Base-by-base conservation (phyloP, 2,797 vertebrate species). In the Halcyon leucocephala region DNA sequence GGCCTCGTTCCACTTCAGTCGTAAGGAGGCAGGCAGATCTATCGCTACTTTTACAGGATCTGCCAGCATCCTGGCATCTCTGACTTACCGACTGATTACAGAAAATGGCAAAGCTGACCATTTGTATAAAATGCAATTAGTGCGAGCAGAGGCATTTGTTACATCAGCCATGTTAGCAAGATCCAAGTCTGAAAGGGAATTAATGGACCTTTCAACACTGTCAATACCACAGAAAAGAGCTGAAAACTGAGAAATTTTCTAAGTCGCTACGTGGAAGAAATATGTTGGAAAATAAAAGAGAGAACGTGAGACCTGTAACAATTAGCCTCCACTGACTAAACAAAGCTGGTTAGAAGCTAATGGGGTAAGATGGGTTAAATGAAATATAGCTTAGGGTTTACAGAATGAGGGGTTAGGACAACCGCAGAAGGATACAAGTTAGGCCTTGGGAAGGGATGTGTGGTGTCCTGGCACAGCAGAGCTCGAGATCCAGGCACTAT, bases 81-180 rank as follows among this genome's bases (percentile, higher is more conserved):
- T 88, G 85, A 79, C 49, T 73, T 60, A 79, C 61, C 57, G 79
- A 95, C 76, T 90, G 86, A 95, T 76, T 81, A 91, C 35, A 76
- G 49, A 39, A 83, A 86, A 21, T 33, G 90, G 73, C 51, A 87
- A 86, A 92, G 90, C 28, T 73, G 77, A 90, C 71, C 64, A 77
- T 87, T 95, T 92, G 55, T 89, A 82, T 90, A 66, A 94, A 89
- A 93, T 7, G 64, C 31, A 90, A 88, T 92, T 90, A 93, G 39
- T n/a, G 44, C 0, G 12, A 90, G 71, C 41, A 78, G 29, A 79
- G 51, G 37, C n/a, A 62, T 60, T 92, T 70, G 51, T 29, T 84
- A 0, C 60, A 89, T 39, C 81, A 65, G 55, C 58, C 3, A 1
- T 37, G 31, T 57, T 72, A 76, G 41, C 60, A 82, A 69, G 28